Base-by-base conservation (phyloP, 1,140 invertebrate genomes). In the Phocides pigmalion region DNA sequence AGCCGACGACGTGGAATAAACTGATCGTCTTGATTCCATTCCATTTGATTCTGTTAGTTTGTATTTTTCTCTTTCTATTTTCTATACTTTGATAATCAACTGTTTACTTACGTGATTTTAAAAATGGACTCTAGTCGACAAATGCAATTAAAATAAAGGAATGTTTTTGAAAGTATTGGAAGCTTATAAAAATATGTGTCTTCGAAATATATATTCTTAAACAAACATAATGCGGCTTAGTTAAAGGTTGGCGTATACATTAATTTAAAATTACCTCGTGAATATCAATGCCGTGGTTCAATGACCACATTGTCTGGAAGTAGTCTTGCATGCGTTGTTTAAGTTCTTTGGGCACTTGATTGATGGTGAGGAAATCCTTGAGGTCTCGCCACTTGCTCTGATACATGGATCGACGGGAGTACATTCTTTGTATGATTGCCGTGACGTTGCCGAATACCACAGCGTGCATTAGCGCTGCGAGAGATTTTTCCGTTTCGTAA, bases 401-500 rank as follows among this genome's bases (percentile, higher is more conserved):
- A 84, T 99, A 99, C 67, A 98, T 94, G 5, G 98, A 99, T 22
- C 98, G 94, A 20, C 98, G 95, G n/a, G 98, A 98, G 84, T 99
- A 99, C 95, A 99, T 97, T 67, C 98, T 93, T 89, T 99, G 97
- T 87, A 99, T 99, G 76, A 99, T 99, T n/a, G 98, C 98, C 2
- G 98, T 99, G 44, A 99, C 98, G 92, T 99, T 99, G 81, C 99
- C 99, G 84, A 99, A 99, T 8, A 99, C 98, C 28, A 98, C 98
- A 9, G 99, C 99, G 86, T 99, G 98, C 98, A 99, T 98, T 67
- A 99, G 92, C 28, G 98, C 97, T 98, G 65, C 89, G 37, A 76
- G 72, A 42, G 19, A 20, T 11, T 59, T 46, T 42, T 44, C 4
- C 39, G n/a, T 28, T 41, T 15, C n/a, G 14, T 15, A 56, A 56